Evolutionary conservation across 30 jellyfish, hydroid and myxozoan genomes (phyloP).

Genomic region (Hydra vulgaris): DNA sequence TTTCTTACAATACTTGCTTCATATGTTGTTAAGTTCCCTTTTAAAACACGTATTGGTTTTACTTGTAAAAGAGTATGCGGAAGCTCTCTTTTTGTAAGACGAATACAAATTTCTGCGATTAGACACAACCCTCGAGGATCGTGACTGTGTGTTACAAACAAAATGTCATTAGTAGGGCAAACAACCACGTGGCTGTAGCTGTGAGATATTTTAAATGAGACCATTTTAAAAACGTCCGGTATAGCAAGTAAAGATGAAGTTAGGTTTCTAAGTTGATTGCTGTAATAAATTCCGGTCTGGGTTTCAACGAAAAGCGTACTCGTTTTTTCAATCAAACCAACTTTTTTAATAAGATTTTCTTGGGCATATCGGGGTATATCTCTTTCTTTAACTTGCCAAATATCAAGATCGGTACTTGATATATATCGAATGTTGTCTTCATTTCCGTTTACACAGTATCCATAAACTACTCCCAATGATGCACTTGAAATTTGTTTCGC

Average conservation of each 20-base stretch:
- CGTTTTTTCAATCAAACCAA: conserved; percentile 17
- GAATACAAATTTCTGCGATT: conserved; percentile 20
- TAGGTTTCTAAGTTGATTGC: conserved; percentile 14
- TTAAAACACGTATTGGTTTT: conserved; percentile 16
- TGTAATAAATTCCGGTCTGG: conserved; percentile 30
- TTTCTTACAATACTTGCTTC: conserved; percentile 38
- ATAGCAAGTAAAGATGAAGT: conserved; percentile 39
- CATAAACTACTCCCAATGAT: conserved; percentile 14
- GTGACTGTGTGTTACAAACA: conserved; percentile 30
- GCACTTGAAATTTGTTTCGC: conserved; percentile 13
- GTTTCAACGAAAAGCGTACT: conserved; percentile 32
- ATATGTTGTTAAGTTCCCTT: conserved; percentile 6
- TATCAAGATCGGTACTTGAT: conserved; percentile 10
- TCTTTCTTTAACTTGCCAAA: conserved; percentile 33
- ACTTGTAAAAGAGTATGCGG: neutral
- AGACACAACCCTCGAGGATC: conserved; percentile 32
- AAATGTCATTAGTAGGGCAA: conserved; percentile 20
- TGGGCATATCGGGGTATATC: conserved; percentile 21
- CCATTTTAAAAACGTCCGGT: conserved; percentile 33
- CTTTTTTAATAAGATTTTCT: conserved; percentile 30
- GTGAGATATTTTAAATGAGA: conserved; percentile 7
- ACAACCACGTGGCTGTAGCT: conserved; percentile 17
- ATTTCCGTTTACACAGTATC: conserved; percentile 13
- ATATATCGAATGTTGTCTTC: conserved; percentile 24
- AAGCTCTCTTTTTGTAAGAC: conserved; percentile 6